Evolutionary conservation across 2,113 vertebrate species (phyloP), one percentile per base, ranked within the genome.

Genomic region (Zosterops lateralis): DNA sequence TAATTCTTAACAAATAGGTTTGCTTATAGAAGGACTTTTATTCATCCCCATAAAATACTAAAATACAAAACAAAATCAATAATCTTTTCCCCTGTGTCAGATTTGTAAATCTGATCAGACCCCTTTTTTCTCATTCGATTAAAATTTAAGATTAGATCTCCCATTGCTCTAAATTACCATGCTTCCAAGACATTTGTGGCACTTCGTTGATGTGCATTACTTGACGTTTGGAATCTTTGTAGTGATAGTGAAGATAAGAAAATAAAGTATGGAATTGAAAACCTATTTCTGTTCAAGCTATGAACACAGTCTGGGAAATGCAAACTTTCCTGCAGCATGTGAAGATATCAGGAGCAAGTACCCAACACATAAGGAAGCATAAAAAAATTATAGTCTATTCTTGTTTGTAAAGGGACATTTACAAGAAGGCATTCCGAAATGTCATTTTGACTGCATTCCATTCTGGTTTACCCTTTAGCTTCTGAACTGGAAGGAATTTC

Each of bases 121-220:
- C 4, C 9, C 14, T 25, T 66, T 91, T 67, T 1, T 21, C 19
- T 14, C 3, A 5, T 81, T 89, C 14, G 53, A 4, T 50, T 72
- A 29, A 8, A 62, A 10, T 54, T 84, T 51, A 53, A 67, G 40
- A 66, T 18, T 60, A 47, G 24, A 17, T 76, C 50, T 91, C 72
- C 61, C 6, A 16, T 31, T 68, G 17, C 22, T 82, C 22, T 72
- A 34, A 68, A 44, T 90, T 31, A 25, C 8, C 6, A 4, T 45
- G 31, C 4, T 70, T 64, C 32, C 22, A 22, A 20, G 29, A 14
- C 4, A 36, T 61, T 68, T 0, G 0, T 21, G 16, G 19, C 53
- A 34, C 28, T 82, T 65, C 18, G 6, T 12, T 62, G 32, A 54
- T 8, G 2, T n/a, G 10, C 9, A 36, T 47, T 20, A 32, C 20